Evolutionary conservation across 2,113 vertebrate genomes (phyloP).

Genomic region (Sylvicapra grimmia): DNA sequence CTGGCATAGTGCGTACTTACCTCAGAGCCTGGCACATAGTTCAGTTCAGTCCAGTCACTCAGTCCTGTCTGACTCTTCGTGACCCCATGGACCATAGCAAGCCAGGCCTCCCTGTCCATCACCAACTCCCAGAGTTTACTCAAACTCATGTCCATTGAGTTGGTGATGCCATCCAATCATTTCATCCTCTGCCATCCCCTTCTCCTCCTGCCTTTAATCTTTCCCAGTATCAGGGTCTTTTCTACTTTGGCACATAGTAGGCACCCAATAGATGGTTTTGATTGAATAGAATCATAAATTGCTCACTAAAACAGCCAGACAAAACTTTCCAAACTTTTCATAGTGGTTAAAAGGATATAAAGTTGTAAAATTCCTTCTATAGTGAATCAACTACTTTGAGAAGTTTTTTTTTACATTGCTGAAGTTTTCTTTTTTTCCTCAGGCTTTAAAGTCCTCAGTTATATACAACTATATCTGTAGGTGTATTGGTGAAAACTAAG

Average conservation of each 20-base stretch:
- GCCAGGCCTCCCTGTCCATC: background rate
- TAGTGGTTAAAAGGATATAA: background rate
- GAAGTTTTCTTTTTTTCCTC: background rate
- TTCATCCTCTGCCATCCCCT: background rate
- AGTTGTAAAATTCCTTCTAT: conserved; percentile 2
- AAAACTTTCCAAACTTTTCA: background rate
- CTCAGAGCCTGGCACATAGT: background rate
- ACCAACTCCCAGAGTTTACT: background rate
- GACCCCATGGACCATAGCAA: background rate
- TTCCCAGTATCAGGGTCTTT: background rate
- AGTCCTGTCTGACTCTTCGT: background rate
- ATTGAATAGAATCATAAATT: conserved; percentile 15
- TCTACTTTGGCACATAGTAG: background rate
- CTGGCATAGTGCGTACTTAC: background rate
- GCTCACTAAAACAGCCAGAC: background rate
- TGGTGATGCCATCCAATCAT: background rate
- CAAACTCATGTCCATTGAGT: background rate
- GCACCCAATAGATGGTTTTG: background rate
- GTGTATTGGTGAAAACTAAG: background rate
- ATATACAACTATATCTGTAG: background rate
- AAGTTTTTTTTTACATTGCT: background rate
- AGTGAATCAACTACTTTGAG: background rate
- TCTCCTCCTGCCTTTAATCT: background rate
- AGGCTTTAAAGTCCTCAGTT: background rate
- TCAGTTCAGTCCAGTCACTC: background rate